Base-by-base conservation (phyloP, 2,888 invertebrate species). In the Polia nebulosa region DNA sequence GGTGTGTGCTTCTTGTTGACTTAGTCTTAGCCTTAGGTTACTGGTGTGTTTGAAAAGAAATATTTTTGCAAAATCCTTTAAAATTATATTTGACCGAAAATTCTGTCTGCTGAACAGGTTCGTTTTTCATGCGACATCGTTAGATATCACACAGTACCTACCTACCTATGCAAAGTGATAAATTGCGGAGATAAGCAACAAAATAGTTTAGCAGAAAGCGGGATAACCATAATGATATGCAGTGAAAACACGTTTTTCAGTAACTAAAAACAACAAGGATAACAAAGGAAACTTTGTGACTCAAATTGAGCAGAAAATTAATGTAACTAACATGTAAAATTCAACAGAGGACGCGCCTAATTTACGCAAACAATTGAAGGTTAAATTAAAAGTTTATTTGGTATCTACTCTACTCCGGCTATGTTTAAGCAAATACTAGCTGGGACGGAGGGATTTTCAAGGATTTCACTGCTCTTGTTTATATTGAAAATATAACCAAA, bases 241-340 rank as follows among this genome's bases (percentile, higher is more conserved):
- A 13, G 13, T 20, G 3, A 51, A 67, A 57, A 76, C 32, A 57
- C 5, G 1, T 22, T 41, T 41, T 45, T 55, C 13, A 34, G 20
- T 52, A 22, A 6, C 45, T 57, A 25, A 77, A 72, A 49, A 44
- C 52, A 57, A 36, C 36, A 34, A 63, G 5, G 9, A 36, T 39
- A 49, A 55, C 41, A 64, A 51, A 27, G 15, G 22, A 25, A 62
- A 59, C 32, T 55, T 58, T 17, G 52, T 32, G 17, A 4, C 27
- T 41, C 44, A 76, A 72, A 76, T 59, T 58, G 34, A 52, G 59
- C 39, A 41, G 52, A 76, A 69, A 70, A 52, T 69, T 76, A 45
- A 44, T 22, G 32, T 39, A 45, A 76, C 72, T 72, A 53, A 76
- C 64, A 73, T 78, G 53, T 53, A 39, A 73, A 78, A 78, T 74